Conservation (phyloP, 2,797 vertebrate genomes). For the Centroberyx gerrardi region DNA sequence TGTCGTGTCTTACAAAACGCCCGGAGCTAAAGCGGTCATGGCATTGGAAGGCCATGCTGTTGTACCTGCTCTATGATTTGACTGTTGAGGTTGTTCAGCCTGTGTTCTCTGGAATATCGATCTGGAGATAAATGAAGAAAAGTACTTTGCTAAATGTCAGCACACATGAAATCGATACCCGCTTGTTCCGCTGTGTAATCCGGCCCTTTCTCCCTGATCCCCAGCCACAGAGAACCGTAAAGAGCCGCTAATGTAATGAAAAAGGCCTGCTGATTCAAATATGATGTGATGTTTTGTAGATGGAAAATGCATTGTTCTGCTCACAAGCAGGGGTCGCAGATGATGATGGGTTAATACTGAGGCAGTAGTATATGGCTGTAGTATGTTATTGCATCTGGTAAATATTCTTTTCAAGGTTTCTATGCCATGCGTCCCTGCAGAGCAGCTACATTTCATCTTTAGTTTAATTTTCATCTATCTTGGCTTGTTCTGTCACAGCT, state of each 20-base stretch:
- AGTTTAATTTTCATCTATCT: constrained; percentile 35
- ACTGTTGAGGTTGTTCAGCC: constrained; percentile 40
- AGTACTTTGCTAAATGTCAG: constrained; percentile 77
- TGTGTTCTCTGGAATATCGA: constrained; percentile 54
- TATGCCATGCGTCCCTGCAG: constrained; percentile 2
- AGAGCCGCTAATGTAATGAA: constrained; percentile 53
- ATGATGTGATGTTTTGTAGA: constrained; percentile 54
- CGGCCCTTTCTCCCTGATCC: constrained; percentile 20
- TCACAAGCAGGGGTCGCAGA: constrained; percentile 34
- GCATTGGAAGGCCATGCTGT: constrained; percentile 14
- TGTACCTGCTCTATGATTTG: constrained; percentile 29
- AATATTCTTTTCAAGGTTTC: constrained; percentile 28
- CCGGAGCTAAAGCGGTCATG: constrained; percentile 14
- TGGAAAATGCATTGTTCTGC: constrained; percentile 36
- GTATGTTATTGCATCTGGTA: constrained; percentile 12
- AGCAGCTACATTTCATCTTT: constrained; percentile 25
- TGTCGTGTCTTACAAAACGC: constrained; percentile 38
- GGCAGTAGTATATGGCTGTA: constrained; percentile 27
- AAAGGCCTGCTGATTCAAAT: constrained; percentile 51
- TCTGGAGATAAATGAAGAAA: constrained; percentile 70
- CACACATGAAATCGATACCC: constrained; percentile 72
- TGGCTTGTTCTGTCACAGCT: neutral
- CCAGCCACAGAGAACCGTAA: constrained; percentile 27
- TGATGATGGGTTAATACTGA: constrained; percentile 40
- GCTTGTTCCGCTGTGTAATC: constrained; percentile 59